phyloP scores from a whole-genome alignment of 2,888 invertebrate species.

The Drosophila peninsularis region DNA sequence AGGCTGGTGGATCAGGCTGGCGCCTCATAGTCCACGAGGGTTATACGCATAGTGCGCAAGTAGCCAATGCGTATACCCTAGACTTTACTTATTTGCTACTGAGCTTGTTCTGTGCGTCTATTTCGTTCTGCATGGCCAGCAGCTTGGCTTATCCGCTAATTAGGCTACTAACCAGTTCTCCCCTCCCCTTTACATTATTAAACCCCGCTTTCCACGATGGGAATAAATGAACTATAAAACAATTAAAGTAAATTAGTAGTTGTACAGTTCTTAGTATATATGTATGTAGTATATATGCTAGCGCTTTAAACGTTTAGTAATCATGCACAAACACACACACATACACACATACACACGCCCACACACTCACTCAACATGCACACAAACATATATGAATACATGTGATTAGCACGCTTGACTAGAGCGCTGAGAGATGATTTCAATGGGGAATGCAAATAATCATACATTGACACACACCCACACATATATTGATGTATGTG shows the following conservation, averaged over 20 bases:
- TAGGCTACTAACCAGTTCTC: slow-evolving; percentile 53
- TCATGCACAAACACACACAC: slow-evolving; percentile 37
- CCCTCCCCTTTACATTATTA: slow-evolving; percentile 1
- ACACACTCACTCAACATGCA: slow-evolving; percentile 9
- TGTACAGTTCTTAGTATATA: slow-evolving; percentile 76
- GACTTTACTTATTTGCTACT: slow-evolving; percentile 13
- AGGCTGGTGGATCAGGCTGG: slow-evolving; percentile 88
- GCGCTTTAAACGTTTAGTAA: slow-evolving; percentile 67
- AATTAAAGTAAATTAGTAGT: slow-evolving; percentile 75
- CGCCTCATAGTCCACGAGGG: slow-evolving; percentile 74
- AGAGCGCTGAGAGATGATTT: slow-evolving; percentile 26
- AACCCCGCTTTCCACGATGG: slow-evolving; percentile 38
- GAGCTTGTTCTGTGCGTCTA: slow-evolving; percentile 28
- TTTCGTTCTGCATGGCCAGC: slow-evolving; percentile 41
- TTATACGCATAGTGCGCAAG: slow-evolving; percentile 72
- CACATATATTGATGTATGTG: slow-evolving; percentile 19
- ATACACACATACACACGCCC: slow-evolving; percentile 8
- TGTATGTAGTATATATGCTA: slow-evolving; percentile 62
- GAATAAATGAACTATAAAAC: slow-evolving; percentile 65
- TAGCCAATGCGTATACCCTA: slow-evolving; percentile 53
- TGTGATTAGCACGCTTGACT: slow-evolving; percentile 57
- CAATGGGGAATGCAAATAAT: slow-evolving; percentile 26
- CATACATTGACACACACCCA: slow-evolving; percentile 28
- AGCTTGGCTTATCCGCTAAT: slow-evolving; percentile 49
- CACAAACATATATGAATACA: slow-evolving; percentile 18